Evolutionary conservation across 2,888 invertebrate genomes (phyloP), one percentile per base, ranked within the genome.

Genomic region (Sinodicranocentrus sp.): DNA sequence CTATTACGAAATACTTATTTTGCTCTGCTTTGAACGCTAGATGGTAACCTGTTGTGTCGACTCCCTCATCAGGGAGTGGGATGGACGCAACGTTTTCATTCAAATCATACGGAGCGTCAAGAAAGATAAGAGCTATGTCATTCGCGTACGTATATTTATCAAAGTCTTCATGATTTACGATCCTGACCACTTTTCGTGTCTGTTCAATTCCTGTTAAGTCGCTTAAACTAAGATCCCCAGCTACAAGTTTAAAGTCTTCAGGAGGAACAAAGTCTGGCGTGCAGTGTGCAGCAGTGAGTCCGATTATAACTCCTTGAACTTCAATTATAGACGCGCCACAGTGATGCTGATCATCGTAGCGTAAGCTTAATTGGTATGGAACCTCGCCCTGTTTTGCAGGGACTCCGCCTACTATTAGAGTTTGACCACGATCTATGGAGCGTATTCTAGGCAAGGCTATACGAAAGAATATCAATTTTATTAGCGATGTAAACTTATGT

Each of bases 231-330:
- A 80, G n/a, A 44, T 80, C 80, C 1, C 80, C 80, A 10, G 54
- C 80, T 8, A 73, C 67, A 10, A 80, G 17, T 2, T 54, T 67
- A n/a, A 73, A 23, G n/a, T 17, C 2, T 2, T 48, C 33, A 8
- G 48, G 3, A 8, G 25, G 19, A 10, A 26, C n/a, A 21, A 43
- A 15, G n/a, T 54, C 26, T 1, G 28, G 33, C 13, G n/a, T 21
- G 21, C 80, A 80, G 21, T 80, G 72, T 1, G 80, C 80, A 2
- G 80, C 80, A n/a, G 73, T 80, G 0, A 80, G 13, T 5, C 39
- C 73, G 0, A 80, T 17, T 1, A 19, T 5, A 6, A 44, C 10
- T 13, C 65, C 72, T 43, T 80, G 10, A 2, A 73, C 59, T 23
- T 44, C 26, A 13, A 73, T 54, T 1, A 80, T 1, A 0, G 73